Conservation (phyloP, 2,888 invertebrate species). For the Rhimphoctona megacephalus region DNA sequence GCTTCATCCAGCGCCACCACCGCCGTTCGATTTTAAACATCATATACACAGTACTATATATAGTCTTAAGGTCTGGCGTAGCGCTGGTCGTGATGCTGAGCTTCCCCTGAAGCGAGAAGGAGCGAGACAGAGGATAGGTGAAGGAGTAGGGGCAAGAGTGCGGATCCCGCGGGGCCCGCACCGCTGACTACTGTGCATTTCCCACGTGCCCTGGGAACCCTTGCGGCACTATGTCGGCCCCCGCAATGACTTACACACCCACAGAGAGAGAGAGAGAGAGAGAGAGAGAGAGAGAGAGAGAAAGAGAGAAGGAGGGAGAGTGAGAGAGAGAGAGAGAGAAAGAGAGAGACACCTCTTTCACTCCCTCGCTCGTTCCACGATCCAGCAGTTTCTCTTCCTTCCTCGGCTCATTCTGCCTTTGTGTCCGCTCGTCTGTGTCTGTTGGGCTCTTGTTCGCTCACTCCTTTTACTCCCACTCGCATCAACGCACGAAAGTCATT, state of each 20-base stretch:
- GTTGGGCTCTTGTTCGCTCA: constrained; percentile 56
- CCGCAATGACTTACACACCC: constrained; percentile 78
- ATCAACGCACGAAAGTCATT: constrained; percentile 35
- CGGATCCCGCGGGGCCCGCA: constrained; percentile 76
- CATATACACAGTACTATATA: constrained; percentile 25
- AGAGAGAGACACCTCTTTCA: constrained; percentile 30
- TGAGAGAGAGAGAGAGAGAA: constrained; percentile 39
- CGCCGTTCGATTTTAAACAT: constrained; percentile 43
- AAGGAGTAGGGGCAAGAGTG: constrained; percentile 73
- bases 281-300: constrained; percentile 42
- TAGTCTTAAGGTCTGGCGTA: constrained; percentile 58
- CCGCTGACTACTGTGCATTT: constrained; percentile 87
- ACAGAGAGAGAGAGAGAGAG: constrained; percentile 60
- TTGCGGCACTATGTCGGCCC: constrained; percentile 85
- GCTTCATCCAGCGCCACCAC: constrained; percentile 63
- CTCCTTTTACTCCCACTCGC: constrained; percentile 58
- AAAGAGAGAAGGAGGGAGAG: constrained; percentile 37
- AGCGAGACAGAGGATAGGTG: constrained; percentile 76
- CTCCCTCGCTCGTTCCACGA: constrained; percentile 29
- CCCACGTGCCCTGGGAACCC: constrained; percentile 87
- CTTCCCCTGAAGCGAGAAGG: constrained; percentile 56
- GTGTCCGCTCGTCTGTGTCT: constrained; percentile 24
- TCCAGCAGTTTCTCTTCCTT: constrained; percentile 33
- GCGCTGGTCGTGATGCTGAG: constrained; percentile 69
- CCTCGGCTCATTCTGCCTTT: constrained; percentile 38